Percentiles rank a stretch among this genome's conserved stretches.
phyloP scores from a whole-genome alignment of 2,888 invertebrate species.

The Drosophila prolongata region DNA sequence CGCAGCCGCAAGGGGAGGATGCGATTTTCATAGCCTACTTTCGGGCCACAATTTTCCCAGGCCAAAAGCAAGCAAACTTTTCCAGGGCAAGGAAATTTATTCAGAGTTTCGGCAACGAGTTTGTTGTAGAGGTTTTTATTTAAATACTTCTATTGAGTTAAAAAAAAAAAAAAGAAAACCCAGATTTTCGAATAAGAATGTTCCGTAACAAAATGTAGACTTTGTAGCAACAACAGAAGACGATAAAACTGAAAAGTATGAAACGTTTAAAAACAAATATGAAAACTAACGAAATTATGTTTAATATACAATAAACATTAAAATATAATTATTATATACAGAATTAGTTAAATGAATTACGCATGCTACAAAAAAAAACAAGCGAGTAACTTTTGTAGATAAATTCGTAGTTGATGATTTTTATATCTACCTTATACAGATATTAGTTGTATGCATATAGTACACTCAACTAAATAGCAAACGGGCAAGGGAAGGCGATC shows the following conservation, averaged over 20 bases:
- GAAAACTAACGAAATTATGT: conserved; percentile 55
- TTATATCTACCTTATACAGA: conserved; percentile 53
- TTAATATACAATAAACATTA: conserved; percentile 68
- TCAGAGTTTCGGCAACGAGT: conserved; percentile 28
- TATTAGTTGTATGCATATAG: conserved; percentile 43
- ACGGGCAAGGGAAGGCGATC: conserved; percentile 31
- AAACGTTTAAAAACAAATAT: conserved; percentile 49
- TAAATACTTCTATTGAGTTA: conserved; percentile 1
- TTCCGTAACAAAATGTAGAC: conserved; percentile 79
- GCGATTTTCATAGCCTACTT: conserved; percentile 42
- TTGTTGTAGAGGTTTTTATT: conserved; percentile 30
- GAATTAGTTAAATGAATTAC: conserved; percentile 41
- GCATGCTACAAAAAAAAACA: conserved; percentile 53
- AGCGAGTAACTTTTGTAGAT: conserved; percentile 66
- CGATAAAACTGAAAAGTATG: conserved; percentile 76
- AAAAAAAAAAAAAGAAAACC: background rate
- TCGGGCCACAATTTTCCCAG: conserved; percentile 45
- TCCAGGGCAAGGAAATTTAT: conserved; percentile 5
- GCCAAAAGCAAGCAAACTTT: conserved; percentile 46
- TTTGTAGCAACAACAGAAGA: conserved; percentile 76
- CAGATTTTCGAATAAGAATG: conserved; percentile 70
- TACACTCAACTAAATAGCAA: conserved; percentile 47
- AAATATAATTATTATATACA: conserved; percentile 59
- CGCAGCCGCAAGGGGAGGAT: conserved; percentile 1
- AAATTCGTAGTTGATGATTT: conserved; percentile 79